phyloP scores from a whole-genome alignment of 1,140 invertebrate genomes.

The Drosophila jambulina region DNA sequence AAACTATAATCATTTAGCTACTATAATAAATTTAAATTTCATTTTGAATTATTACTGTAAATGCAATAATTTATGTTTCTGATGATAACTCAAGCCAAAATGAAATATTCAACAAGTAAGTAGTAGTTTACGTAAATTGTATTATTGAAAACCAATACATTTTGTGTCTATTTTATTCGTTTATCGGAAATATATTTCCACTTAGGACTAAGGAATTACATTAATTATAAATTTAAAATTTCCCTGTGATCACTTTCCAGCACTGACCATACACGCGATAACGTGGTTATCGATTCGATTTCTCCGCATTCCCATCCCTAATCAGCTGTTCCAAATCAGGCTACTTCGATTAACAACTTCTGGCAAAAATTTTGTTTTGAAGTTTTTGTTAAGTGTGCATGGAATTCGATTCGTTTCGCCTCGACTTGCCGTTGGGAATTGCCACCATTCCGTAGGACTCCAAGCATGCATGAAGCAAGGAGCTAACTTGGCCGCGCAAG shows the following conservation, averaged over 20 bases:
- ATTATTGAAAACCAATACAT: too few species aligned
- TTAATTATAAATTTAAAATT: neutral
- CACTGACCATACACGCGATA: slow-evolving; percentile 13
- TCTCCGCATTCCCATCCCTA: neutral
- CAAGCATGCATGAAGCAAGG: slow-evolving; percentile 9
- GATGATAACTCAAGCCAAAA: neutral
- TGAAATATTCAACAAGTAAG: neutral
- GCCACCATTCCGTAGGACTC: neutral
- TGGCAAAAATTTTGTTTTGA: slow-evolving; percentile 36
- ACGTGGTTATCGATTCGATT: slow-evolving; percentile 25
- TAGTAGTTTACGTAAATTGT: neutral
- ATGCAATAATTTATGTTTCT: neutral
- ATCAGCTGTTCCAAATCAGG: slow-evolving; percentile 35
- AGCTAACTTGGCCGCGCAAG: slow-evolving; percentile 16
- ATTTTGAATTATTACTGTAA: neutral
- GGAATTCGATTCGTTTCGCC: slow-evolving; percentile 8
- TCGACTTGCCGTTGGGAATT: neutral
- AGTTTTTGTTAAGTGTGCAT: slow-evolving; percentile 21
- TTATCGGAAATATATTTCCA: too few species aligned
- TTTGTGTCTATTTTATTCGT: too few species aligned
- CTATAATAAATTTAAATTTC: neutral
- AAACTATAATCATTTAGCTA: too few species aligned
- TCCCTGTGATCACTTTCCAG: neutral
- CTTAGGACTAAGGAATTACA: neutral
- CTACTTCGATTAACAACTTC: slow-evolving; percentile 47